Percentiles rank a stretch among this genome's conserved stretches.
phyloP scores from a whole-genome alignment of 2,113 vertebrate genomes.

The Pithys albifrons region DNA sequence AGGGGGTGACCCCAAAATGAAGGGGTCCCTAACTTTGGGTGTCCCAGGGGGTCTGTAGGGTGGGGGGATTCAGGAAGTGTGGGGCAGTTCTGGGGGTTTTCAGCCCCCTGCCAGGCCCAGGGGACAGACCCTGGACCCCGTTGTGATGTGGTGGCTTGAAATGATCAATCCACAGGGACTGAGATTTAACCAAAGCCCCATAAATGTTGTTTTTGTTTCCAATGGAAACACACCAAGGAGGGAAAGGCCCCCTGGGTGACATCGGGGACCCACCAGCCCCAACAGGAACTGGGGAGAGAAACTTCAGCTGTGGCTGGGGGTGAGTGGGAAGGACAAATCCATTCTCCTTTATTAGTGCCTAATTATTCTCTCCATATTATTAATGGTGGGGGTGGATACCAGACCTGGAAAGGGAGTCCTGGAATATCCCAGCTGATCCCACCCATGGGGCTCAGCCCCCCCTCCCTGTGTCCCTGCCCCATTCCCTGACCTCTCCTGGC shows the following conservation, averaged over 20 bases:
- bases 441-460: not conserved
- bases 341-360: not conserved
- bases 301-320: not conserved
- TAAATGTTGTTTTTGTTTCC: not conserved
- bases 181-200: not conserved
- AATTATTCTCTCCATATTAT: not conserved
- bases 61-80: not conserved
- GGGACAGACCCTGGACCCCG: not conserved
- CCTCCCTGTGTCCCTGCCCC: not conserved
- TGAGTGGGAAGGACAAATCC: accelerated
- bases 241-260: not conserved
- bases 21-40: not conserved
- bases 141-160: not conserved
- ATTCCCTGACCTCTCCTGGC: not conserved
- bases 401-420: not conserved
- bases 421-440: not conserved
- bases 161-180: accelerated
- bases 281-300: accelerated
- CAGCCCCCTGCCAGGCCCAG: no score
- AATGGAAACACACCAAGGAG: accelerated
- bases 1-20: no score
- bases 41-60: not conserved
- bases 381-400: accelerated
- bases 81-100: not conserved
- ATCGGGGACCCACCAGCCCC: not conserved